Base-by-base conservation (phyloP, 2,113 vertebrate genomes). In the Alligator mississippiensis region DNA sequence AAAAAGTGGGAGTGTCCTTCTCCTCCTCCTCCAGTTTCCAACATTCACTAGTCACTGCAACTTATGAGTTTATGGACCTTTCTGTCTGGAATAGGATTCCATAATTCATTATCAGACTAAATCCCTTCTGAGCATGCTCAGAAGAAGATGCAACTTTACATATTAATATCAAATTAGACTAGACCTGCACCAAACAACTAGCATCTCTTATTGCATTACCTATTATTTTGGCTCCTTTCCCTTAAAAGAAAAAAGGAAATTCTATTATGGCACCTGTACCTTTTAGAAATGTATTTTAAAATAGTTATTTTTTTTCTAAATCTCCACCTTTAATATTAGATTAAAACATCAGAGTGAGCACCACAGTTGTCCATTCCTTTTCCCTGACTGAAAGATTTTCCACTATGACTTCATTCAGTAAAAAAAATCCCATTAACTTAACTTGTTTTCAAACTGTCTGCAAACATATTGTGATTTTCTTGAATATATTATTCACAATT, bases 391-490 rank as follows among this genome's bases (percentile, higher is more conserved):
- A 14, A 82, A 77, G 5, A 4, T 79, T 28, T 95, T 81, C 28
- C 63, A 11, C 86, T 90, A 84, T 30, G 34, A 30, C 47, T 47
- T 47, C 47, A 47, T 47, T 47, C 30, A 70, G 34, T 5, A 22
- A 30, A 57, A 87, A 47, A 47, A 47, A 9, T 47, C 47, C 47
- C 6, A 90, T 58, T 68, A 93, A 78, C 87, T 92, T 88, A 72
- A 91, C 85, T 25, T 87, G 27, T 64, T 90, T 81, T 88, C 60
- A 94, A 93, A 91, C 88, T 85, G 11, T 22, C 72, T 74, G 79
- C 68, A 88, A 94, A 93, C 38, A 93, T 60, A 84, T 74, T 80
- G 84, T 62, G 28, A 91, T 90, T 95, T 96, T 95, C 68, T 84
- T 74, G 77, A 90, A 87, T 15, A 76, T 38, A 38, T 78, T 88